Evolutionary conservation across 1,140 invertebrate species (phyloP).

Genomic region (Drosophila willistoni): DNA sequence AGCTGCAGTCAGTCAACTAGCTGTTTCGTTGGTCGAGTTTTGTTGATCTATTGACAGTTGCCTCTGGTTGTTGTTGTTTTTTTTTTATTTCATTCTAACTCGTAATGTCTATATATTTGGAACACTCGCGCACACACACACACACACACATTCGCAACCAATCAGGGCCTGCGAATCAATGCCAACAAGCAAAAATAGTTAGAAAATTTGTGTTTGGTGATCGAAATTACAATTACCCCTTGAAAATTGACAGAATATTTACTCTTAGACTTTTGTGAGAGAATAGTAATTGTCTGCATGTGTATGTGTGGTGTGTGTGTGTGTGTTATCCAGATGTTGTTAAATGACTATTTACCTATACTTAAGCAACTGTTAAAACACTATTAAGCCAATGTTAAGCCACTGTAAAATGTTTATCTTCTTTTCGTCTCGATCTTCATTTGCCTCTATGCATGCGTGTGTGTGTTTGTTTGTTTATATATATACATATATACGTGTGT

Average conservation of each 20-base stretch:
- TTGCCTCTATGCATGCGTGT: background rate
- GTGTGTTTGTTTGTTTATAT: no score
- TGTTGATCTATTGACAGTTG: slow-evolving; percentile 71
- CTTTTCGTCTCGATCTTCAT: background rate
- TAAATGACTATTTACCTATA: background rate
- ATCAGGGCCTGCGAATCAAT: slow-evolving; percentile 71
- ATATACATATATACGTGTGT: no score
- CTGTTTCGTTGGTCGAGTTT: slow-evolving; percentile 37
- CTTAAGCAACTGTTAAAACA: background rate
- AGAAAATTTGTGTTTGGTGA: background rate
- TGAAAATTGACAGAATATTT: background rate
- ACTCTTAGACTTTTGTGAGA: no score
- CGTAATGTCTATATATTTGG: no score
- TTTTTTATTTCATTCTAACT: background rate
- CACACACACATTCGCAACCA: slow-evolving; percentile 32
- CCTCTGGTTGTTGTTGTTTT: slow-evolving; percentile 3
- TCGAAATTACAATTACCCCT: background rate
- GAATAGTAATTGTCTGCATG: no score
- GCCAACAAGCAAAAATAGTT: slow-evolving; percentile 15
- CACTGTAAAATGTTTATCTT: slow-evolving; percentile 5
- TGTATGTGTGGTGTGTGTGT: background rate
- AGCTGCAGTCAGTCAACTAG: slow-evolving; percentile 14
- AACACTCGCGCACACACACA: background rate
- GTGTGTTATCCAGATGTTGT: background rate
- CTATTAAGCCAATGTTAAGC: background rate